phyloP scores from a whole-genome alignment of 2,888 invertebrate genomes.

The Himalopsyche anomala region DNA sequence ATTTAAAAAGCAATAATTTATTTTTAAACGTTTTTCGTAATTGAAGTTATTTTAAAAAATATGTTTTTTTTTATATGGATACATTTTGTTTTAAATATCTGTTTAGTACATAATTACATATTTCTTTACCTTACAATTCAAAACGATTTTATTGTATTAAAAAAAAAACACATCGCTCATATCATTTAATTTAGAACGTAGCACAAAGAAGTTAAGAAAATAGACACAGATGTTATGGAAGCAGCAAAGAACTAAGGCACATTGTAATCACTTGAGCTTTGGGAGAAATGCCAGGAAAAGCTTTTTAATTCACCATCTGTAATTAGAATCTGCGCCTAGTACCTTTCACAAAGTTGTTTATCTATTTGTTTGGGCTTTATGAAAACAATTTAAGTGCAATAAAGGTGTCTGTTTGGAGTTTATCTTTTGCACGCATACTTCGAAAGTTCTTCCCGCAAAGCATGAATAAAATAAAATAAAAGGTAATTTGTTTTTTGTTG shows the following conservation, averaged over 20 bases:
- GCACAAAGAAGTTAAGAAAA: conserved; percentile 15
- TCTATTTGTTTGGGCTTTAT: conserved; percentile 37
- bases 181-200: neutral
- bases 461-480: conserved; percentile 12
- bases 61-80: no score
- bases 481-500: no score
- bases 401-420: conserved; percentile 28
- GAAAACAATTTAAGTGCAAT: conserved; percentile 40
- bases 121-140: no score
- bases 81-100: no score
- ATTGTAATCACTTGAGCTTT: conserved; percentile 42
- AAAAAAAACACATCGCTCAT: neutral
- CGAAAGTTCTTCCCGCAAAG: neutral
- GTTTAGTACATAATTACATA: no score
- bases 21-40: no score
- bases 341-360: conserved; percentile 36
- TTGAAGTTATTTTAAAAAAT: no score
- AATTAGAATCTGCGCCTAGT: conserved; percentile 37
- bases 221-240: conserved; percentile 40
- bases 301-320: conserved; percentile 40
- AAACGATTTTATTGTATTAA: no score
- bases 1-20: no score
- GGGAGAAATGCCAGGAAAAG: conserved; percentile 38
- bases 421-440: conserved; percentile 25
- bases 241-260: conserved; percentile 42